phyloP scores from a whole-genome alignment of 2,113 vertebrate species.

The Cyrtonyx montezumae region DNA sequence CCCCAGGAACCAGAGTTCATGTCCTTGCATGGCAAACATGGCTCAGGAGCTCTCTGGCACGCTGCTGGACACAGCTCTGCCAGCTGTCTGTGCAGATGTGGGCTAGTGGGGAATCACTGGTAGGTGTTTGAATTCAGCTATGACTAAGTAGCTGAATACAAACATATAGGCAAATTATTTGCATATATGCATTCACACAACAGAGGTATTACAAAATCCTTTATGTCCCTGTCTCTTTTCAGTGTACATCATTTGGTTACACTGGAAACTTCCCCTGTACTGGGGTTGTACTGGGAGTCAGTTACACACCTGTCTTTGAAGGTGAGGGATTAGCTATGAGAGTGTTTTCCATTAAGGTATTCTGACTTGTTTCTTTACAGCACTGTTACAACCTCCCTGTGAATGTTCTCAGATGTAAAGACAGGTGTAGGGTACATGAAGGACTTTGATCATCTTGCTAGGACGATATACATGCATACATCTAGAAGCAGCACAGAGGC shows the following conservation, averaged over 20 bases:
- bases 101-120: not conserved
- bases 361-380: not conserved
- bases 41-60: fast-evolving
- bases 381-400: not conserved
- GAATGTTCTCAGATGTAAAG: not conserved
- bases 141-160: not conserved
- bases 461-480: not conserved
- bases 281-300: not conserved
- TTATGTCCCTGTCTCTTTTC: not conserved
- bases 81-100: not conserved
- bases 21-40: fast-evolving
- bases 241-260: not conserved
- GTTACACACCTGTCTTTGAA: not conserved
- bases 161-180: not conserved
- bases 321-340: not conserved
- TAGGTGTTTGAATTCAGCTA: not conserved
- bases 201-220: not conserved
- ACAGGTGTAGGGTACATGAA: not conserved
- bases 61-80: not conserved
- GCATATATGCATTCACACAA: no score
- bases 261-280: fast-evolving
- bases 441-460: not conserved
- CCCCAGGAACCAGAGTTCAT: not conserved
- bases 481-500: not conserved
- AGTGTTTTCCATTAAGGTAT: not conserved